These are phyloP conservation scores for Caenorhabditis briggsae DNA, from an alignment of 1,140 invertebrate species.

Conservation along the genomic window DNA sequence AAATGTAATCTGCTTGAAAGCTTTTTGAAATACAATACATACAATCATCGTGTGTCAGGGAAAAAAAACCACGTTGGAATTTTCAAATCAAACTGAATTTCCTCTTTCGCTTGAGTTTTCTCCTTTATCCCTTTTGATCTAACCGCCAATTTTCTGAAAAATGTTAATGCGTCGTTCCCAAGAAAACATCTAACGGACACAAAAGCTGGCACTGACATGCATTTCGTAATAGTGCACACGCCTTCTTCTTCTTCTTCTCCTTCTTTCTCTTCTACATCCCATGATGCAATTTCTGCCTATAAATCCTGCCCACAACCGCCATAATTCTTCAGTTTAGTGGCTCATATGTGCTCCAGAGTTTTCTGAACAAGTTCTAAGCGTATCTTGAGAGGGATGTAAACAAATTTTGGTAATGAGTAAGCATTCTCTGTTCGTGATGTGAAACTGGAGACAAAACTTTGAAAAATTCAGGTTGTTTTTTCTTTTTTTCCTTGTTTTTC, in stretches of 20 bases:
- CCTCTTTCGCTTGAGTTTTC: background rate
- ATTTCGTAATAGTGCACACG: conserved; percentile 29
- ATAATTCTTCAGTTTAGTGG: background rate
- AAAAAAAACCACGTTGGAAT: conserved; percentile 23
- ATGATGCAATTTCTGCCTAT: conserved; percentile 36
- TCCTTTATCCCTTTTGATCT: background rate
- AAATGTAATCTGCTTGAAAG: conserved; percentile 1
- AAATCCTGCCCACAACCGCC: background rate
- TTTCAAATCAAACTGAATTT: background rate
- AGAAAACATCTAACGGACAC: conserved; percentile 5
- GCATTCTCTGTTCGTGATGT: no score
- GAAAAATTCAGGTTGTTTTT: no score
- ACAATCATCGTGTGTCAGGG: background rate
- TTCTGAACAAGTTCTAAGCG: no score
- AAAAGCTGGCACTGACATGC: conserved; percentile 24
- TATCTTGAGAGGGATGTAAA: no score
- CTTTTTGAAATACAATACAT: conserved; percentile 47
- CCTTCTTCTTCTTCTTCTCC: no score
- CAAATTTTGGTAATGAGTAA: no score
- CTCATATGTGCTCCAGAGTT: no score
- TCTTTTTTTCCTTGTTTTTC: no score
- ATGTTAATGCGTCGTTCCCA: background rate
- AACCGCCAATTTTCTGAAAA: background rate
- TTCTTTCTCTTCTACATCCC: background rate
- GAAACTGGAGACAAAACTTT: no score